phyloP scores from a whole-genome alignment of 2,888 invertebrate species.

The Zaprionus bogoriensis region DNA sequence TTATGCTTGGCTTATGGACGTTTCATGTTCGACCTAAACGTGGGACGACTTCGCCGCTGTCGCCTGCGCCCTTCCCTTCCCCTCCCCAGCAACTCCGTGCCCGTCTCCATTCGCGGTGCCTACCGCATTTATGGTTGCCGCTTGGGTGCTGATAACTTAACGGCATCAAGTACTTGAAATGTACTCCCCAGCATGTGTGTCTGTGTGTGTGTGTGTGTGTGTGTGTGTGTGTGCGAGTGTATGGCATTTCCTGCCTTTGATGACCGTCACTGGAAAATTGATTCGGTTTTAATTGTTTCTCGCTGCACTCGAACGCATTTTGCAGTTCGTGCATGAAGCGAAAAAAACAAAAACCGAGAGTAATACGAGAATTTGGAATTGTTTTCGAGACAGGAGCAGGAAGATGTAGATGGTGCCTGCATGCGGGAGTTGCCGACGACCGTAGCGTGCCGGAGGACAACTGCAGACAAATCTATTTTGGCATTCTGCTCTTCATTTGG shows the following conservation, averaged over 20 bases:
- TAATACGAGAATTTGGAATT: slow-evolving; percentile 32
- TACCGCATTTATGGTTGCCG: slow-evolving; percentile 57
- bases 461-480: slow-evolving; percentile 26
- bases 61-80: not conserved
- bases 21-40: slow-evolving; percentile 51
- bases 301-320: slow-evolving; percentile 59
- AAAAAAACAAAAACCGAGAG: slow-evolving; percentile 1
- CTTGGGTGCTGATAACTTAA: slow-evolving; percentile 55
- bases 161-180: slow-evolving; percentile 52
- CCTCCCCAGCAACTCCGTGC: not conserved
- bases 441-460: slow-evolving; percentile 11
- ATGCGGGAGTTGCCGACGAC: not conserved
- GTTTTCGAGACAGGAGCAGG: slow-evolving; percentile 17
- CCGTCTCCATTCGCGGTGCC: slow-evolving; percentile 5
- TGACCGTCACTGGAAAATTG: slow-evolving; percentile 50
- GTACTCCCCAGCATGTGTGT: slow-evolving; percentile 22
- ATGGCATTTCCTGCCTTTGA: slow-evolving; percentile 51
- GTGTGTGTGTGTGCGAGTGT: slow-evolving; percentile 7
- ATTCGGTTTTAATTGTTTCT: slow-evolving; percentile 63
- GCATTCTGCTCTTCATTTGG: slow-evolving; percentile 10
- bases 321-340: slow-evolving; percentile 60
- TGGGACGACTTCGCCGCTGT: slow-evolving; percentile 6
- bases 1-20: slow-evolving; percentile 51
- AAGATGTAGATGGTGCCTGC: slow-evolving; percentile 2
- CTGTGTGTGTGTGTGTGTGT: not conserved